Percentiles rank a stretch among this genome's conserved stretches.
These are phyloP conservation scores for Silurus meridionalis DNA, from an alignment of 2,113 vertebrate species.

Conservation along the genomic window DNA sequence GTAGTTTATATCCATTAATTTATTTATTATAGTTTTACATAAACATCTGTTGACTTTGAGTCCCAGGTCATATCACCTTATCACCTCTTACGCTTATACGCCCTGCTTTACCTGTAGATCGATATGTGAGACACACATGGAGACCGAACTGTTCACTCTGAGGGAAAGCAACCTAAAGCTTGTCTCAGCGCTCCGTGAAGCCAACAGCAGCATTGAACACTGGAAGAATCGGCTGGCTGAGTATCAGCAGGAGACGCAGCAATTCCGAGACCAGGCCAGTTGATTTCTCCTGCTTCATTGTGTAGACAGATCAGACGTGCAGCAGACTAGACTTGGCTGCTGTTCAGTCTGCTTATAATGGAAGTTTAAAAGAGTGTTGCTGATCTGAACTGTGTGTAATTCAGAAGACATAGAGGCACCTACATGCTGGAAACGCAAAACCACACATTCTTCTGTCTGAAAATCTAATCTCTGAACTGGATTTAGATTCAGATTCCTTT, in stretches of 20 bases:
- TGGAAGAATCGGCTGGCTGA: conserved; percentile 92
- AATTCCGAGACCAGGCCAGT: conserved; percentile 83
- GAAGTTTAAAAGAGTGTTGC: background rate
- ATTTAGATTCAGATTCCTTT: background rate
- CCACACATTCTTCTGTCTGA: background rate
- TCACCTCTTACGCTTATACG: background rate
- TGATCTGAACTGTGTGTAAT: background rate
- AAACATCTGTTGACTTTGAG: background rate
- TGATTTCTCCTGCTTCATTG: background rate
- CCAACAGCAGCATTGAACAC: conserved; percentile 85
- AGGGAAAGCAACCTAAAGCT: conserved; percentile 92
- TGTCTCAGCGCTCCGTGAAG: conserved; percentile 86
- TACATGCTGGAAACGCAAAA: background rate
- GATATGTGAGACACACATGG: conserved; percentile 88
- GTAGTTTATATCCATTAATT: background rate
- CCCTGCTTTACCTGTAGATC: conserved; percentile 71
- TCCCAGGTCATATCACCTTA: background rate
- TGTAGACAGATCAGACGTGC: background rate
- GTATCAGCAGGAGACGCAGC: conserved; percentile 88
- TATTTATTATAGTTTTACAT: background rate
- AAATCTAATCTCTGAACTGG: background rate
- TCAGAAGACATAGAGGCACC: background rate
- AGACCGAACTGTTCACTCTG: conserved; percentile 89
- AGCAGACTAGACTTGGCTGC: background rate
- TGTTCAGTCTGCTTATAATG: background rate